Percentiles rank a stretch among this genome's conserved stretches.
Evolutionary conservation across 2,888 invertebrate species (phyloP).

Genomic region (Cryptus armator): DNA sequence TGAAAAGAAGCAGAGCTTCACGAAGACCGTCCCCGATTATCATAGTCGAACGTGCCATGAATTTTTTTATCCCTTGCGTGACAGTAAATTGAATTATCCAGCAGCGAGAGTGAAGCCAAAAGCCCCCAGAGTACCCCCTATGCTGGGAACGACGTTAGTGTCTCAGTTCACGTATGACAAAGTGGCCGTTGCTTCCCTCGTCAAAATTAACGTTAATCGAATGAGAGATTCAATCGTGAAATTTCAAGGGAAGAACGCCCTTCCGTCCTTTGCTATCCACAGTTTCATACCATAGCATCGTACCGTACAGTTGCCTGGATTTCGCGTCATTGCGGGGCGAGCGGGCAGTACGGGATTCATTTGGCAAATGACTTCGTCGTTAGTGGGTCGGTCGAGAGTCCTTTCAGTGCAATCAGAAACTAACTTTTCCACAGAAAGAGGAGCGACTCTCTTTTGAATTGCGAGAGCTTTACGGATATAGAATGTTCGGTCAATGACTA

Average conservation of each 20-base stretch:
- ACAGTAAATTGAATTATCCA: constrained; percentile 14
- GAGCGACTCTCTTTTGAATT: constrained; percentile 61
- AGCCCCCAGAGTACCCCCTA: not conserved
- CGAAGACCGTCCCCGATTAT: constrained; percentile 7
- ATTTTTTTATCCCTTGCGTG: constrained; percentile 24
- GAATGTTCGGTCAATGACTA: constrained; percentile 43
- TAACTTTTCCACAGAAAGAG: constrained; percentile 53
- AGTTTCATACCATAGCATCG: constrained; percentile 5
- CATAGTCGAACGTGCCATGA: constrained; percentile 51
- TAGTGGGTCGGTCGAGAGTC: constrained; percentile 11
- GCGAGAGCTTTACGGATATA: constrained; percentile 63
- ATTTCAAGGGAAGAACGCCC: constrained; percentile 32
- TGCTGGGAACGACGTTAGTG: constrained; percentile 25
- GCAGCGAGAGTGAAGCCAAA: not conserved
- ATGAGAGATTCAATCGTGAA: constrained; percentile 56
- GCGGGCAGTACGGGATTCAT: constrained; percentile 73
- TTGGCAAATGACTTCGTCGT: constrained; percentile 75
- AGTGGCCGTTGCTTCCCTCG: constrained; percentile 43
- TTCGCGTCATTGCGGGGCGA: constrained; percentile 34
- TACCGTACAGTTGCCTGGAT: constrained; percentile 2
- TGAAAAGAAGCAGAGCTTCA: not conserved
- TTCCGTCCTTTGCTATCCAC: constrained; percentile 24
- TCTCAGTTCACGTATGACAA: constrained; percentile 51
- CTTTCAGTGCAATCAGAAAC: constrained; percentile 73
- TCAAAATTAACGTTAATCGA: constrained; percentile 59